phyloP scores from a whole-genome alignment of 30 jellyfish, hydroid and myxozoan species.

The Aurelia aurita complex sp. Pacific region DNA sequence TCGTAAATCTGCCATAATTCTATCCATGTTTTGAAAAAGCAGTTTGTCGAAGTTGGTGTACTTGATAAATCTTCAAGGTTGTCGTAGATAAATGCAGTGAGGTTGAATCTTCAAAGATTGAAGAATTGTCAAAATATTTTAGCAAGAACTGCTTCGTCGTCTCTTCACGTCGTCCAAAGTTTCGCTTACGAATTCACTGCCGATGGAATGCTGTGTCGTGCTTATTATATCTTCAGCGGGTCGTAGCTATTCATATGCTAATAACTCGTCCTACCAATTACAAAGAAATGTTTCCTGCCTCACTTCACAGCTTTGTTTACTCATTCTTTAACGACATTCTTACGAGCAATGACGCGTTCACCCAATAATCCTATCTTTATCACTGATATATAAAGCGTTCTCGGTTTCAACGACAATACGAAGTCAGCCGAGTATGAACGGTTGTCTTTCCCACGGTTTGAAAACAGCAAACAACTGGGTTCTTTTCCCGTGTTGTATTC shows the following conservation, averaged over 20 bases:
- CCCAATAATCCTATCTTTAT: constrained; percentile 27
- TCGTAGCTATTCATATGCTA: constrained; percentile 59
- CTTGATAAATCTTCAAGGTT: background rate
- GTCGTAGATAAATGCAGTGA: background rate
- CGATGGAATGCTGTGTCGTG: constrained; percentile 20
- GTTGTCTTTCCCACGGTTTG: constrained; percentile 19
- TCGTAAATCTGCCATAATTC: constrained; percentile 36
- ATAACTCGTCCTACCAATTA: constrained; percentile 7
- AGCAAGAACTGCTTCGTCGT: too few relatives aligned
- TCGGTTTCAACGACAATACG: background rate
- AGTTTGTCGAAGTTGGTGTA: background rate
- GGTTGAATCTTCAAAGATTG: background rate
- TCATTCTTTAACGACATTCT: constrained; percentile 35
- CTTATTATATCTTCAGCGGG: constrained; percentile 60
- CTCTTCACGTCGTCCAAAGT: constrained; percentile 10
- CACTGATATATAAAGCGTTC: constrained; percentile 19
- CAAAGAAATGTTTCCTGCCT: constrained; percentile 69
- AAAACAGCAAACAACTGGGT: background rate
- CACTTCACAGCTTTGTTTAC: constrained; percentile 26
- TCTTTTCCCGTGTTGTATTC: too few relatives aligned
- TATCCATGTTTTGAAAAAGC: background rate
- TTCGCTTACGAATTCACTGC: constrained; percentile 25
- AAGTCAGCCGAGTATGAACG: background rate
- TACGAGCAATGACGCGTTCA: constrained; percentile 45
- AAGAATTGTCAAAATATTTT: background rate